Evolutionary conservation across 2,113 vertebrate species (phyloP).

Genomic region (Podarcis muralis): DNA sequence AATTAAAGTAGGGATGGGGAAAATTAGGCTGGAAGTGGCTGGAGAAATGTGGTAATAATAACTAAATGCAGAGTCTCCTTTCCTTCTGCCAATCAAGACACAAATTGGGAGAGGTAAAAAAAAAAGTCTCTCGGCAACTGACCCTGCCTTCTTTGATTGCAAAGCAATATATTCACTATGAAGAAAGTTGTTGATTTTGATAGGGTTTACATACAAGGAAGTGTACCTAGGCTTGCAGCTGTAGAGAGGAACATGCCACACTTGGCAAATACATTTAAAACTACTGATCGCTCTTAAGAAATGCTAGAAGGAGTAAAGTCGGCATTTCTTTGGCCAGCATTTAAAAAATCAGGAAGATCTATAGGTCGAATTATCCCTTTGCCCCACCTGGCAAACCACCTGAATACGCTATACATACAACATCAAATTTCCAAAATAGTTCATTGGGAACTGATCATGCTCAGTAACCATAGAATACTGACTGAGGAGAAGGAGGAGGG

Average conservation of each 20-base stretch:
- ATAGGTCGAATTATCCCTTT: constrained; percentile 43
- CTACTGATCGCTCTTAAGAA: not conserved
- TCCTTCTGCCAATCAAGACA: not conserved
- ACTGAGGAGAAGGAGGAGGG: not conserved
- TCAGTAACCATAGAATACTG: not conserved
- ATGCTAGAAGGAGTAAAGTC: constrained; percentile 39
- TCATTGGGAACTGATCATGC: not conserved
- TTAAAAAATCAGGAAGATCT: constrained; percentile 54
- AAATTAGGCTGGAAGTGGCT: too few species aligned
- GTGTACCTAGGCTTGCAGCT: not conserved
- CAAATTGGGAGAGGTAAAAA: not conserved
- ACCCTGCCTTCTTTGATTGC: not conserved
- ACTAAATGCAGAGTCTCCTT: not conserved
- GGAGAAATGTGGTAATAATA: not conserved
- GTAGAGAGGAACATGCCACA: not conserved
- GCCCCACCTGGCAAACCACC: constrained; percentile 39
- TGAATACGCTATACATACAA: not conserved
- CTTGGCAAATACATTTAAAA: constrained; percentile 3
- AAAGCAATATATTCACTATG: not conserved
- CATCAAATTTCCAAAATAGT: not conserved
- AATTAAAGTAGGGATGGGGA: too few species aligned
- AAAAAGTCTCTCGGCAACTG: not conserved
- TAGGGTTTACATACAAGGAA: not conserved
- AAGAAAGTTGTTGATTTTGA: not conserved
- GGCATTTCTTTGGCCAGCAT: constrained; percentile 46